A percentile compares a stretch with the other conserved stretches of the same genome.
phyloP scores from a whole-genome alignment of 2,888 invertebrate genomes.

The Drosophila subsilvestris region DNA sequence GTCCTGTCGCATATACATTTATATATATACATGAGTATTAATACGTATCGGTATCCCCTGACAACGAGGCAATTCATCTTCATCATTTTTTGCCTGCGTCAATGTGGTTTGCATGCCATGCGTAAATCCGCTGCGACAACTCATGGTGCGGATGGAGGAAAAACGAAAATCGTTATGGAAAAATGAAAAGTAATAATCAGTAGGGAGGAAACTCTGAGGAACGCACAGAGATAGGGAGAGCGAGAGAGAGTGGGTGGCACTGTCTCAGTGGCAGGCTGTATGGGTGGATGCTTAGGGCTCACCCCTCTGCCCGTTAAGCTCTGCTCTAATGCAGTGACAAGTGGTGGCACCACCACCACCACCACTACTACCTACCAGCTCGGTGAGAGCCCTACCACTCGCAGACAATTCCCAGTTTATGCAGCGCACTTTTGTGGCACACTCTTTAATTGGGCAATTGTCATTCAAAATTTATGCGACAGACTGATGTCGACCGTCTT shows the following conservation, averaged over 20 bases:
- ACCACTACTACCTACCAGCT: conserved; percentile 16
- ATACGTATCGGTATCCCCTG: conserved; percentile 41
- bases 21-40: conserved; percentile 41
- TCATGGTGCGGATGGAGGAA: conserved; percentile 26
- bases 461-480: conserved; percentile 69
- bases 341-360: not conserved
- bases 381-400: conserved; percentile 11
- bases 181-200: conserved; percentile 78
- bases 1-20: conserved; percentile 28
- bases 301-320: conserved; percentile 3
- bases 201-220: conserved; percentile 20
- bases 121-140: conserved; percentile 68
- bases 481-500: conserved; percentile 5
- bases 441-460: conserved; percentile 73
- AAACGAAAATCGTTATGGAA: conserved; percentile 63
- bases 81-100: conserved; percentile 58
- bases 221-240: not conserved
- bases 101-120: conserved; percentile 51
- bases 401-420: conserved; percentile 58
- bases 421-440: conserved; percentile 69
- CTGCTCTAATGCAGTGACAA: conserved; percentile 40
- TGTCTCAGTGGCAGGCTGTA: not conserved
- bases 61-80: conserved; percentile 70
- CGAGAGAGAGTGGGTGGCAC: not conserved
- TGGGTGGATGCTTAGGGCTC: not conserved